Base-by-base conservation (phyloP, 2,113 vertebrate genomes). In the Calidris pugnax region DNA sequence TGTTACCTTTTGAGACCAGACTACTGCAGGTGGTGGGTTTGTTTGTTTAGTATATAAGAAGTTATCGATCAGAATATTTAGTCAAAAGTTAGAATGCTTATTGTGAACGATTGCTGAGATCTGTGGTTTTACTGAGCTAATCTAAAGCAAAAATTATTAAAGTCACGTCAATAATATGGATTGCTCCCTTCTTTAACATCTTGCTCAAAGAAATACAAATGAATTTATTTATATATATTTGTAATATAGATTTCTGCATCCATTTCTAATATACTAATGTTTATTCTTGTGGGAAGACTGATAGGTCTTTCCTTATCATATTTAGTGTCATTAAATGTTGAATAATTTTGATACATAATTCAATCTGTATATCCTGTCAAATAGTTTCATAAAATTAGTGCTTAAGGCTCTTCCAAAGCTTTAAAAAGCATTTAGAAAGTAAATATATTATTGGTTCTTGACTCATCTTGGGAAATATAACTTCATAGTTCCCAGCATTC, bases 131-230 rank as follows among this genome's bases (percentile, higher is more conserved):
- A 96, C 45, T 62, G 71, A 62, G 66, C 89, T 96, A 97, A 97
- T 97, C 87, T 95, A 91, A 95, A 97, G 94, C 50, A 97, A 94
- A 97, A 97, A 98, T 93, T 98, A 97, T 97, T 97, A 97, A 97
- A 98, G 95, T 95, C 53, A 26, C 39, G 91, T 98, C 97, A 97
- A 98, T 98, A 98, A 77, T 97, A 98, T 97, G 51, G 97, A 98
- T 98, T 97, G 89, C 28, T 97, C 75, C 17, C 39, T 96, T 96
- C 90, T 97, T 96, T 86, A 97, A 97, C 93, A 95, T 97, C 73
- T 94, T 97, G 86, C 85, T 97, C 92, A 95, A 97, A 98, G 87
- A 97, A 98, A 95, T 95, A 97, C 91, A 95, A 97, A 96, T 93
- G 47, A 96, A 95, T 97, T 73, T 94, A 94, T 96, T 96, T 97